Evolutionary conservation across 2,113 vertebrate species (phyloP).

Genomic region (Prunella fulvescens): DNA sequence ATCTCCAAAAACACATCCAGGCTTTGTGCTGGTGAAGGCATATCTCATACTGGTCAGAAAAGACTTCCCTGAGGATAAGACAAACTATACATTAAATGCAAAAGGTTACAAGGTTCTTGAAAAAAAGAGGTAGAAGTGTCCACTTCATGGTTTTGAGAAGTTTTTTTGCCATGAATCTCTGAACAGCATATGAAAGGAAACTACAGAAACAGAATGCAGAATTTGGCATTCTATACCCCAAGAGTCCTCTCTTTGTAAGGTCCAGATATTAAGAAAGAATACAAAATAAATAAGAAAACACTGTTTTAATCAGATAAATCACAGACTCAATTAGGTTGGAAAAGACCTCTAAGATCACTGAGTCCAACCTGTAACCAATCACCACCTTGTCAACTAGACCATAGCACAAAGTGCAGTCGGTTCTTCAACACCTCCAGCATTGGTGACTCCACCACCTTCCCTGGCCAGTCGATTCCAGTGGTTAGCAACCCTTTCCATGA

Average conservation of each 20-base stretch:
- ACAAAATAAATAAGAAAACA: not conserved
- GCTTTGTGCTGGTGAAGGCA: not conserved
- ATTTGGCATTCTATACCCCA: not conserved
- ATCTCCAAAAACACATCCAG: not conserved
- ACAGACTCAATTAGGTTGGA: not conserved
- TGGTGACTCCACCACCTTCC: not conserved
- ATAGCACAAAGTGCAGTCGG: accelerated
- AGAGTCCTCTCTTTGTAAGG: not conserved
- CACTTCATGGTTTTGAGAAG: not conserved
- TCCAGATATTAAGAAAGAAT: not conserved
- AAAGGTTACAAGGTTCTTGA: not conserved
- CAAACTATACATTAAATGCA: not conserved
- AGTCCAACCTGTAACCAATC: not conserved
- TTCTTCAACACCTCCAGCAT: not conserved
- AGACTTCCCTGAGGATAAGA: not conserved
- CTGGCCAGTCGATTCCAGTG: not conserved
- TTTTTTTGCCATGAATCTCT: not conserved
- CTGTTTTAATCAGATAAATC: not conserved
- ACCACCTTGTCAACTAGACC: not conserved
- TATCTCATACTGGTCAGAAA: not conserved
- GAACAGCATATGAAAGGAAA: not conserved
- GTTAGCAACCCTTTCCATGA: not conserved
- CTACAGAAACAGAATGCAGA: not conserved
- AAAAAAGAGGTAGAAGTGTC: not conserved
- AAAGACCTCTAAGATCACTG: not conserved